Evolutionary conservation across 2,797 vertebrate species (phyloP).

Genomic region (Poeciliopsis paucimaculata): DNA sequence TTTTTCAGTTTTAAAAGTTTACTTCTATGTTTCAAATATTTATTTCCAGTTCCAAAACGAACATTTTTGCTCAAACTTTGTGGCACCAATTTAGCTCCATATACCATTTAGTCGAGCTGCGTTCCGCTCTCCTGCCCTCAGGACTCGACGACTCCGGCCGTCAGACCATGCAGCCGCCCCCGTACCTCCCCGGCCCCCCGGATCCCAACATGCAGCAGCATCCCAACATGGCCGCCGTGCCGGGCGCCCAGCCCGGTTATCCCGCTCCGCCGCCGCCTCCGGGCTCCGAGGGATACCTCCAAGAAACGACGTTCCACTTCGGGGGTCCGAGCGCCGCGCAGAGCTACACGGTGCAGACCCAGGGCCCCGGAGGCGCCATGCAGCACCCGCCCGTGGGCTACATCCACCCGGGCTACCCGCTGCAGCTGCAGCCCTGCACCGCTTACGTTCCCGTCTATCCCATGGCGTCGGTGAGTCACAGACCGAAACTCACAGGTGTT

Average conservation of each 20-base stretch:
- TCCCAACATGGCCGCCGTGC: constrained; percentile 64
- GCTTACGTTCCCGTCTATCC: constrained; percentile 94
- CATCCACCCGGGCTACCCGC: constrained; percentile 88
- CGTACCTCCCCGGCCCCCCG: constrained; percentile 78
- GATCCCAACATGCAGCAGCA: constrained; percentile 76
- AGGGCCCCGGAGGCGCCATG: constrained; percentile 78
- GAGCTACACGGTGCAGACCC: constrained; percentile 90
- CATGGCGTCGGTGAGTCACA: constrained; percentile 87
- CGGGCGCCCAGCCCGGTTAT: constrained; percentile 78
- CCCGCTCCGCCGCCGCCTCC: constrained; percentile 79
- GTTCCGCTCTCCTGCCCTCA: constrained; percentile 50
- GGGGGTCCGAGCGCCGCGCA: constrained; percentile 78
- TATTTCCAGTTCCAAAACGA: too few relatives aligned
- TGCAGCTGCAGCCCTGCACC: constrained; percentile 93
- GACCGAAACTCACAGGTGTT: too few relatives aligned
- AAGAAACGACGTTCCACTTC: constrained; percentile 85
- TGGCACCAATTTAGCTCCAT: too few relatives aligned
- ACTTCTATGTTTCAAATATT: too few relatives aligned
- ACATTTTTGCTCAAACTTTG: too few relatives aligned
- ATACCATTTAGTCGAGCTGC: not conserved
- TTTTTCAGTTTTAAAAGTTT: too few relatives aligned
- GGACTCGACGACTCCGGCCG: constrained; percentile 83
- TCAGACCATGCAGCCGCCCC: constrained; percentile 88
- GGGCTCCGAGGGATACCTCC: constrained; percentile 81
- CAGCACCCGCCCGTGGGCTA: constrained; percentile 87